Conservation (phyloP, 2,797 vertebrate species). For the Streptopelia turtur region DNA sequence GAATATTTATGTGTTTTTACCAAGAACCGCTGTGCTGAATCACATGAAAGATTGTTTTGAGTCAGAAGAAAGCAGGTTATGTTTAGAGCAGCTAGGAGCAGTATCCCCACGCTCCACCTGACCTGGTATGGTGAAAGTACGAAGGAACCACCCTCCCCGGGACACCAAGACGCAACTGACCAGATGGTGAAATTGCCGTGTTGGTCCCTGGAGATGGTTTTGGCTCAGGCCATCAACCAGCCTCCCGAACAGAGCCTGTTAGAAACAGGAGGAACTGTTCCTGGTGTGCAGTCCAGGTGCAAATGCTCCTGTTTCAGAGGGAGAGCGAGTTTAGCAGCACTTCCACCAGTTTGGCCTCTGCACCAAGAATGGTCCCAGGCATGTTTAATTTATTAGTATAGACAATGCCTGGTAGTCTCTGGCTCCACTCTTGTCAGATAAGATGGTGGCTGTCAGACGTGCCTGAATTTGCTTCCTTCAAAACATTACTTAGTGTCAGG, state of each 20-base stretch:
- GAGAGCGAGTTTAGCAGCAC: neutral
- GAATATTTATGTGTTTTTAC: conserved; percentile 30
- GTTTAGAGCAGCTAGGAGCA: neutral
- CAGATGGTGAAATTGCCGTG: neutral
- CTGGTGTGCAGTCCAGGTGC: neutral
- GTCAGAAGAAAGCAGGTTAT: neutral
- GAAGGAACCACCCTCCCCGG: neutral
- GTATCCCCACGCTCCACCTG: neutral
- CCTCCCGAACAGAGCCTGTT: neutral
- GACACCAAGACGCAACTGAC: neutral
- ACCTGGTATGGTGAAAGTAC: neutral
- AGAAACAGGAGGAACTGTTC: neutral
- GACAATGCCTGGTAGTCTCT: neutral
- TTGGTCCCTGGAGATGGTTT: neutral
- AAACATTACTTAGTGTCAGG: conserved; percentile 16
- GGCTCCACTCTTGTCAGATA: neutral
- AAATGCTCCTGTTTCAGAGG: neutral
- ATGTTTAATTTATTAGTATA: conserved; percentile 33
- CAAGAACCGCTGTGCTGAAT: neutral
- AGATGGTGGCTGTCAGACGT: conserved; percentile 19
- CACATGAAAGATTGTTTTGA: neutral
- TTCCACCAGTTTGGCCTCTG: neutral
- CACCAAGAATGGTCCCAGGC: neutral
- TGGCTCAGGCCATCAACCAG: neutral
- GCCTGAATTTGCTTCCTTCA: conserved; percentile 16